phyloP scores from a whole-genome alignment of 2,113 vertebrate species.

The Dicrurus megarhynchus region DNA sequence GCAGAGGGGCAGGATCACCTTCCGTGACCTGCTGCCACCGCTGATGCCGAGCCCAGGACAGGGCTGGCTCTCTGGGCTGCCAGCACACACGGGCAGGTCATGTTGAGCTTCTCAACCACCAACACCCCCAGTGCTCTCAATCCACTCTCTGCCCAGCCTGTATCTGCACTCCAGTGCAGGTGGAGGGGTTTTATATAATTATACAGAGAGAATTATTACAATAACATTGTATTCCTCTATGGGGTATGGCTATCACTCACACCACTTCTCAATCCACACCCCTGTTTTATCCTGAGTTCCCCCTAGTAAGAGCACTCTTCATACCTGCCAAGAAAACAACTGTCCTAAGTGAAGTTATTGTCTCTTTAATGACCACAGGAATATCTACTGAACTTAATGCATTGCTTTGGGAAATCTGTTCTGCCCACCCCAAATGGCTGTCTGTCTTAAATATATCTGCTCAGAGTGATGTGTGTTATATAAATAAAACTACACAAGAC shows the following conservation, averaged over 20 bases:
- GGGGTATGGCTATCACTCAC: neutral
- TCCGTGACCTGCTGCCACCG: neutral
- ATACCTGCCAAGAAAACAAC: neutral
- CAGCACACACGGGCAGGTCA: accelerated
- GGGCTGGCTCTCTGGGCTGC: neutral
- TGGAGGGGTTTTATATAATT: neutral
- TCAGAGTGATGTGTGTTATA: neutral
- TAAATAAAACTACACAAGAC: neutral
- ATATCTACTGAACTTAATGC: neutral
- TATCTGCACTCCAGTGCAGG: neutral
- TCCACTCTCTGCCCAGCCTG: neutral
- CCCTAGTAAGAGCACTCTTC: neutral
- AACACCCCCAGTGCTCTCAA: neutral
- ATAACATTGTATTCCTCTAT: neutral
- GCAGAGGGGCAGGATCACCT: neutral
- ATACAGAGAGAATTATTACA: neutral
- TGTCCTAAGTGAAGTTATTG: neutral
- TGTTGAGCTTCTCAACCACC: neutral
- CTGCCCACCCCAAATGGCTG: neutral
- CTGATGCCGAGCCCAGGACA: neutral
- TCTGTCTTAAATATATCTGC: neutral
- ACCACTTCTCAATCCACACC: neutral
- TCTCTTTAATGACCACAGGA: neutral
- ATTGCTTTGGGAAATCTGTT: neutral
- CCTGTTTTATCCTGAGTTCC: neutral